Conservation (phyloP, 2,888 invertebrate genomes). For the Leucania comma region DNA sequence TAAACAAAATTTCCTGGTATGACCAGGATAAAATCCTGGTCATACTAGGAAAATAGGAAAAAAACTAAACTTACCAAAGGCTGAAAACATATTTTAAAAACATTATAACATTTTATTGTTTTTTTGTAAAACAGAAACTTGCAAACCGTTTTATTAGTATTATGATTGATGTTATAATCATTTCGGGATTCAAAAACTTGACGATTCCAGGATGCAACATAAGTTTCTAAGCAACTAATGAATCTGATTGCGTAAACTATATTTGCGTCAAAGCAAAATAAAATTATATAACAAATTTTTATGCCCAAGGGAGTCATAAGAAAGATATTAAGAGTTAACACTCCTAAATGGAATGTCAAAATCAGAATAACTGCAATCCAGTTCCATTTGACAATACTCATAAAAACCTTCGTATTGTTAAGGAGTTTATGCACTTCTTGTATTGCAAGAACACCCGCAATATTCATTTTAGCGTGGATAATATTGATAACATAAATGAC, state of each 20-base stretch:
- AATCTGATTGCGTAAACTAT: not conserved
- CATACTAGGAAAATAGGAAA: too few relatives aligned
- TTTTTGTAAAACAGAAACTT: not conserved
- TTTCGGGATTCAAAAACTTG: not conserved
- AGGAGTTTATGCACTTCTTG: conserved; percentile 6
- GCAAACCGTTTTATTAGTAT: not conserved
- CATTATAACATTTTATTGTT: conserved; percentile 18
- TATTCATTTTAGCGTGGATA: not conserved
- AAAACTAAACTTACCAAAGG: conserved; percentile 6
- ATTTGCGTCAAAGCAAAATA: conserved; percentile 15
- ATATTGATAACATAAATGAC: conserved; percentile 5
- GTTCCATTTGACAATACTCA: conserved; percentile 3
- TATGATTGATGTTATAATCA: not conserved
- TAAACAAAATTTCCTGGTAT: not conserved
- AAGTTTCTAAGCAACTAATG: conserved; percentile 8
- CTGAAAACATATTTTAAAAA: not conserved
- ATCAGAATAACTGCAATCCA: conserved; percentile 21
- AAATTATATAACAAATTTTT: not conserved
- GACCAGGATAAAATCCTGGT: too few relatives aligned
- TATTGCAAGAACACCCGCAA: not conserved
- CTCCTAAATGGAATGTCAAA: not conserved
- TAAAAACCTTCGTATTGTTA: not conserved
- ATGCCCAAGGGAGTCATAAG: not conserved
- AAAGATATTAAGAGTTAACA: rapidly evolving
- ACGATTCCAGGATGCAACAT: not conserved